Evolutionary conservation across 2,113 vertebrate genomes (phyloP).

Genomic region (Petrocephalus microphthalmus): DNA sequence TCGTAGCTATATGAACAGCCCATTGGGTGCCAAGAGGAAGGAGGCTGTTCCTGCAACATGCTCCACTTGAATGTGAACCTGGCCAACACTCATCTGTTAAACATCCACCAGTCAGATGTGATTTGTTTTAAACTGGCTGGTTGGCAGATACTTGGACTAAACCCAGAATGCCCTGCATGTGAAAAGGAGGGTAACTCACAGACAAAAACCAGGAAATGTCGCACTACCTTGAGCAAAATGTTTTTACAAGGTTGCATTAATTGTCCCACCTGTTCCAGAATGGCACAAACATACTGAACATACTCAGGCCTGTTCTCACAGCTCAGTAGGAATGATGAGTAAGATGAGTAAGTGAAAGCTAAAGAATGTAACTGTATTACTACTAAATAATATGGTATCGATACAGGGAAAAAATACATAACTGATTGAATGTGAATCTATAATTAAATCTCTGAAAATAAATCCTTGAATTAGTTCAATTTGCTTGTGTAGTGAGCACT

Average conservation of each 20-base stretch:
- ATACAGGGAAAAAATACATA: background rate
- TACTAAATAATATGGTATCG: too few species aligned
- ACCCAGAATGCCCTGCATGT: background rate
- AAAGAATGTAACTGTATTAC: background rate
- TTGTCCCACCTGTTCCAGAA: background rate
- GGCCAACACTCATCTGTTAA: slow-evolving; percentile 2
- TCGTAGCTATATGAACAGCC: background rate
- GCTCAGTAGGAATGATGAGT: background rate
- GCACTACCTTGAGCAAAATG: background rate
- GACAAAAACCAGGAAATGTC: background rate
- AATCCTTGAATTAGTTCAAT: background rate
- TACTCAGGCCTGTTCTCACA: background rate
- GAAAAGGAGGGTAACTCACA: background rate
- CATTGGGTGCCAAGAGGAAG: background rate
- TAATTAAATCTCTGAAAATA: background rate
- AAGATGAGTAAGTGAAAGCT: background rate
- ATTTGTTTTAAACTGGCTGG: background rate
- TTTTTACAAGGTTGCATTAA: background rate
- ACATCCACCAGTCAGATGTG: background rate
- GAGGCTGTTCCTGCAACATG: background rate
- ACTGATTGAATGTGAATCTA: background rate
- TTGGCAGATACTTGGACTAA: background rate
- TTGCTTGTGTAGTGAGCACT: background rate
- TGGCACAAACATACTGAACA: background rate
- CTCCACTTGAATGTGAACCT: background rate